Evolutionary conservation across 2,113 vertebrate genomes (phyloP).

Genomic region (Calonectris borealis): DNA sequence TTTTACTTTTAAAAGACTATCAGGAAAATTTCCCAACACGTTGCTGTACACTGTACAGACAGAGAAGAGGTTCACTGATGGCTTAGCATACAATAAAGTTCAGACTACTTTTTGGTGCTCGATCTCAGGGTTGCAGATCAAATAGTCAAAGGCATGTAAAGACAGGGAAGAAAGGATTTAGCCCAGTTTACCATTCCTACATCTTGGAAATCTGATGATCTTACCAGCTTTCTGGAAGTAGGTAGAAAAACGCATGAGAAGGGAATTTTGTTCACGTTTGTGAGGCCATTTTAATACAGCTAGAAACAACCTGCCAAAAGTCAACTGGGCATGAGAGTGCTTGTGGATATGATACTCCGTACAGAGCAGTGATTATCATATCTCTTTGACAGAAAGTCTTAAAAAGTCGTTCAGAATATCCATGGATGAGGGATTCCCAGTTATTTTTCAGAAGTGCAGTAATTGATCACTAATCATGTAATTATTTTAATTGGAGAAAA

Average conservation of each 20-base stretch:
- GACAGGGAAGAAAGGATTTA: background rate
- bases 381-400: slow-evolving; percentile 8
- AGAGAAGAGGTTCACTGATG: background rate
- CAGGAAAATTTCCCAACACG: background rate
- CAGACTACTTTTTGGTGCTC: background rate
- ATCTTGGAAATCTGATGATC: background rate
- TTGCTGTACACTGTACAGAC: background rate
- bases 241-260: background rate
- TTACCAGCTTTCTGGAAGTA: background rate
- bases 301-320: background rate
- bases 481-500: slow-evolving; percentile 54
- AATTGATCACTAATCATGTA: slow-evolving; percentile 13
- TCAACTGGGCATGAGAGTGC: background rate
- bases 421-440: background rate
- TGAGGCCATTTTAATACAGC: background rate
- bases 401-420: background rate
- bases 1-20: background rate
- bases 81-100: background rate
- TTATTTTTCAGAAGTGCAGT: background rate
- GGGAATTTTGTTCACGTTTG: background rate
- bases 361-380: background rate
- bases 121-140: background rate
- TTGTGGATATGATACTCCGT: background rate
- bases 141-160: background rate
- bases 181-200: background rate